Evolutionary conservation across 2,888 invertebrate species (phyloP), one percentile per base, ranked within the genome.

Genomic region (Iselma pallidipennis): DNA sequence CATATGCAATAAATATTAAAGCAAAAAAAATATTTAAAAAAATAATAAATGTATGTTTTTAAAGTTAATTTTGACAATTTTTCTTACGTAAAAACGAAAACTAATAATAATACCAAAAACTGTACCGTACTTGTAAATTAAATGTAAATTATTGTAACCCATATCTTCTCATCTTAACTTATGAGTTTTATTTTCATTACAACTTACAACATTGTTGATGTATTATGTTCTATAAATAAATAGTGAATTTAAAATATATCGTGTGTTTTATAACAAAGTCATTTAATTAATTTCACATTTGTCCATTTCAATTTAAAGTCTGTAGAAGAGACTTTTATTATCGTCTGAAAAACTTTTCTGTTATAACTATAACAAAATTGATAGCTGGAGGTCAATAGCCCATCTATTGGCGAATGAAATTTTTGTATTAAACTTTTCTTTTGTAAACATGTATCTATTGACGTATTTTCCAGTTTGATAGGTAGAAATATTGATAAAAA

Each of bases 1-100:
- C 57, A 63, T 66, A 59, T 52, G 68, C 68, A 68, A 68, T 70
- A 68, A 70, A 51, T 57, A 31, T n/a, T n/a, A n/a, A n/a, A n/a
- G n/a, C n/a, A n/a, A n/a, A n/a, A n/a, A n/a, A n/a, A n/a, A n/a
- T n/a, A n/a, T n/a, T n/a, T n/a, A n/a, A 42, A 37, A 54, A 29
- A 59, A 54, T 62, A 45, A 63, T 65, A 61, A 48, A 63, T 50
- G 58, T 57, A 45, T 12, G 12, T 25, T 51, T 26, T 12, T 6
- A 3, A n/a, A 9, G 2, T 51, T 51, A 4, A 51, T 51, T 51
- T 51, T 1, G 26, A 51, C n/a, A n/a, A 23, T 51, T 55, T 19
- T 33, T 26, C 12, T 25, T 56, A 60, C 52, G 55, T 58, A 56
- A 42, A 37, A 58, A n/a, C 6, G 28, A 28, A 28, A 28, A 51